Percentiles rank a stretch among this genome's conserved stretches.
phyloP scores from a whole-genome alignment of 2,888 invertebrate genomes.

The Gasteruption jaculator region DNA sequence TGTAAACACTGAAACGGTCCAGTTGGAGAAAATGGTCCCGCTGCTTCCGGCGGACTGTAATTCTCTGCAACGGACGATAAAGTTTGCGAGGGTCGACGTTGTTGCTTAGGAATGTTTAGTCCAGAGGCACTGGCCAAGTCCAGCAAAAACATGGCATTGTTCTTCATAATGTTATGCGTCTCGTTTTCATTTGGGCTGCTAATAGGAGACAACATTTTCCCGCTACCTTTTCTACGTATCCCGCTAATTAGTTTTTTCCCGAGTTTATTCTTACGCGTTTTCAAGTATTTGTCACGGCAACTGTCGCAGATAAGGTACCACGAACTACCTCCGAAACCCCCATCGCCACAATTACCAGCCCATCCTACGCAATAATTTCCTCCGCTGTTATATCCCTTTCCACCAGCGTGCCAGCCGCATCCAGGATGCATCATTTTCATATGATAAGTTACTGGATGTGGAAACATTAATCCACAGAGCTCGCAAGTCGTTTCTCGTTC shows the following conservation, averaged over 20 bases:
- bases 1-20: slow-evolving; percentile 62
- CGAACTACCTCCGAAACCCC: slow-evolving; percentile 72
- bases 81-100: slow-evolving; percentile 44
- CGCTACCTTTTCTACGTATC: slow-evolving; percentile 34
- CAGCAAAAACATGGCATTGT: slow-evolving; percentile 90
- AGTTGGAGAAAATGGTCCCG: slow-evolving; percentile 56
- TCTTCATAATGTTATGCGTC: slow-evolving; percentile 73
- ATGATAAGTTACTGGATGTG: slow-evolving; percentile 84
- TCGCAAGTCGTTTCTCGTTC: slow-evolving; percentile 66
- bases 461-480: slow-evolving; percentile 74
- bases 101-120: slow-evolving; percentile 49
- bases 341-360: slow-evolving; percentile 86
- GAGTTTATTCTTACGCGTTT: slow-evolving; percentile 34
- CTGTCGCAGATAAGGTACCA: slow-evolving; percentile 92
- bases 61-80: slow-evolving; percentile 58
- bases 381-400: slow-evolving; percentile 88
- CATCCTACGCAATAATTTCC: slow-evolving; percentile 85
- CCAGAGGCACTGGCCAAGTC: slow-evolving; percentile 79
- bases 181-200: slow-evolving; percentile 50
- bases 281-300: slow-evolving; percentile 77
- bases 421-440: slow-evolving; percentile 89
- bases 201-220: slow-evolving; percentile 41
- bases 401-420: slow-evolving; percentile 79
- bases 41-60: slow-evolving; percentile 56
- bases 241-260: slow-evolving; percentile 41